These are phyloP conservation scores for Clupea harengus DNA, from an alignment of 2,113 vertebrate genomes.

Conservation along the genomic window DNA sequence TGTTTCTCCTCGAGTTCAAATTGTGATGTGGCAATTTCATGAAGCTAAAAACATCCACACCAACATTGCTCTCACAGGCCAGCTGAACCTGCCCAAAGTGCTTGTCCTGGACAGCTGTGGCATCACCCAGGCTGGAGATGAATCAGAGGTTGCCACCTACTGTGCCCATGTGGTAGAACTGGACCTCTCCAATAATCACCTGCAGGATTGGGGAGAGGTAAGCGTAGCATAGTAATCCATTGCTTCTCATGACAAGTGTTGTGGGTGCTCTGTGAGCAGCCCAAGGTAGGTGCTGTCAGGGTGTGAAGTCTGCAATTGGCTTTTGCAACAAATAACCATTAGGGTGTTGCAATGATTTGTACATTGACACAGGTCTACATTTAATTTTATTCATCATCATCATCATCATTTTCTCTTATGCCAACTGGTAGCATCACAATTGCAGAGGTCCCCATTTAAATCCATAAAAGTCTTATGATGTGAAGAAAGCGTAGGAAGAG, in stretches of 20 bases:
- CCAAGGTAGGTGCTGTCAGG: not conserved
- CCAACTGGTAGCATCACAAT: no score
- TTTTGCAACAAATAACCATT: not conserved
- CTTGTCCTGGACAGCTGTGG: conserved; percentile 89
- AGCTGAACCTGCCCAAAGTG: conserved; percentile 87
- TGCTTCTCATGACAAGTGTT: not conserved
- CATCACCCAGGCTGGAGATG: conserved; percentile 87
- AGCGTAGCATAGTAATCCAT: not conserved
- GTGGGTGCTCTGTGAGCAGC: not conserved
- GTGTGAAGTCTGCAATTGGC: not conserved
- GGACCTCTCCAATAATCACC: conserved; percentile 93
- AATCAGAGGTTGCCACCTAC: conserved; percentile 86
- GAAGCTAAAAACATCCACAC: not conserved
- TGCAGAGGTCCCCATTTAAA: no score
- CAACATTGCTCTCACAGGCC: conserved; percentile 68
- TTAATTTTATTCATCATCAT: no score
- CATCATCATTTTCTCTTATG: no score
- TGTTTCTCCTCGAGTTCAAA: no score
- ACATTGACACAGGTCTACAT: no score
- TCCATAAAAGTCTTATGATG: no score
- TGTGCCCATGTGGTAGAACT: conserved; percentile 92
- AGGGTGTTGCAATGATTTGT: no score
- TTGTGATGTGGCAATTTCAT: no score
- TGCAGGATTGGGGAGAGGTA: conserved; percentile 80
- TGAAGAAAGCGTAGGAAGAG: no score